Percentiles rank a stretch among this genome's conserved stretches.
Conservation (phyloP, 2,888 invertebrate species). For the Clepsis dumicolana region DNA sequence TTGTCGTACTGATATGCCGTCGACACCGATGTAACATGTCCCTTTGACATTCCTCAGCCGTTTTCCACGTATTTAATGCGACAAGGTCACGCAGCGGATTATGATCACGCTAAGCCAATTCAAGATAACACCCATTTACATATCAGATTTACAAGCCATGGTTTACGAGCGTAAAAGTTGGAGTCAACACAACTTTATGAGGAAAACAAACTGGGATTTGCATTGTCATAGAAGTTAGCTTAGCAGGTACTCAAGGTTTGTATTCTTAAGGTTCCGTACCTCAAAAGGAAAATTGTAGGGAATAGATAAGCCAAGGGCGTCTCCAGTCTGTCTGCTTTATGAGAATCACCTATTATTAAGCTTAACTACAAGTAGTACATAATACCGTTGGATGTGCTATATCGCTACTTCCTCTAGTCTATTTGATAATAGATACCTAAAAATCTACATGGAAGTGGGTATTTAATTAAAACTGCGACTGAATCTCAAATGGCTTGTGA, state of each 20-base stretch:
- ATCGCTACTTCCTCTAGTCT: too few relatives aligned
- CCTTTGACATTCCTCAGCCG: conserved; percentile 2
- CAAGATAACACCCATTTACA: conserved; percentile 27
- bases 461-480: not conserved
- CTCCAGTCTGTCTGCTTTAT: too few relatives aligned
- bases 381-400: too few relatives aligned
- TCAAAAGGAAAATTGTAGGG: too few relatives aligned
- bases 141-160: conserved; percentile 13
- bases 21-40: conserved; percentile 9
- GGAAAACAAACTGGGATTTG: not conserved
- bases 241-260: too few relatives aligned
- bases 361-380: too few relatives aligned
- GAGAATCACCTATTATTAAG: too few relatives aligned
- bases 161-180: conserved; percentile 5
- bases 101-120: conserved; percentile 13
- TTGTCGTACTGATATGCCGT: conserved; percentile 7
- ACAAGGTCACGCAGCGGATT: conserved; percentile 22
- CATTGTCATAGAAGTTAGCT: not conserved
- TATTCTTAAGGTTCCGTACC: too few relatives aligned
- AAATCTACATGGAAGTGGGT: not conserved
- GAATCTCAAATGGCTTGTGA: not conserved
- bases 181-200: not conserved
- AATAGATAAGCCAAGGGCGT: too few relatives aligned
- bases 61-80: conserved; percentile 2
- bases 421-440: too few relatives aligned